Percentiles rank a stretch among this genome's conserved stretches.
Conservation (phyloP, 92 coral and sea anemone species). For the Porites lobata region DNA sequence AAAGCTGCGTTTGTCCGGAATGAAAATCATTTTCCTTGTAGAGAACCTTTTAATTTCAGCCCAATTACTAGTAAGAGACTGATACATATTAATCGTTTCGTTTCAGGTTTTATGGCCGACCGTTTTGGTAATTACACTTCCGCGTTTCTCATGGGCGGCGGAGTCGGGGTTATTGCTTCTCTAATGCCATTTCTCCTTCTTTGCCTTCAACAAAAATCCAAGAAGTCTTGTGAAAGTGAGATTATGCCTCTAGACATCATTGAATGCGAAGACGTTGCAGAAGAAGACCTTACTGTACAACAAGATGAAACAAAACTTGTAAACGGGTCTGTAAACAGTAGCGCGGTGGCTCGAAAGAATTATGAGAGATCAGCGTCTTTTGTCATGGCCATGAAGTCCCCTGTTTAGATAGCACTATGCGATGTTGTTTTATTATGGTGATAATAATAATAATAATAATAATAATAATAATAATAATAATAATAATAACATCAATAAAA, state of each 20-base stretch:
- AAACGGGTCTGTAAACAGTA: too few species aligned
- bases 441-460: too few species aligned
- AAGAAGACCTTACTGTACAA: not conserved
- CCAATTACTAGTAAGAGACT: too few species aligned
- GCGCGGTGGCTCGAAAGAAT: not conserved
- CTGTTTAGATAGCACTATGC: not conserved
- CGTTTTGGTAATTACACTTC: slow-evolving; percentile 14
- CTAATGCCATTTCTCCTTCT: slow-evolving; percentile 25
- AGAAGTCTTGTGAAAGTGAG: not conserved
- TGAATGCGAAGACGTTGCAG: not conserved
- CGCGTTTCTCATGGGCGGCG: slow-evolving; percentile 51
- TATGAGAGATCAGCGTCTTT: not conserved
- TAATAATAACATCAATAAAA: too few species aligned
- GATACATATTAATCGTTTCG: not conserved
- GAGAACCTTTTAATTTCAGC: too few species aligned
- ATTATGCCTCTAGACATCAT: not conserved
- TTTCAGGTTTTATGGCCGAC: slow-evolving; percentile 42
- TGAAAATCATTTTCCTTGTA: too few species aligned
- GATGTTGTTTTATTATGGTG: not conserved
- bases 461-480: too few species aligned
- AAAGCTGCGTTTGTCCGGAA: too few species aligned
- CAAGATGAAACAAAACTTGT: not conserved
- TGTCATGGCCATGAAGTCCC: not conserved
- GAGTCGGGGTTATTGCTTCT: slow-evolving; percentile 19
- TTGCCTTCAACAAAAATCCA: not conserved